Base-by-base conservation (phyloP, 2,113 vertebrate genomes). In the Rhinoptilus africanus region DNA sequence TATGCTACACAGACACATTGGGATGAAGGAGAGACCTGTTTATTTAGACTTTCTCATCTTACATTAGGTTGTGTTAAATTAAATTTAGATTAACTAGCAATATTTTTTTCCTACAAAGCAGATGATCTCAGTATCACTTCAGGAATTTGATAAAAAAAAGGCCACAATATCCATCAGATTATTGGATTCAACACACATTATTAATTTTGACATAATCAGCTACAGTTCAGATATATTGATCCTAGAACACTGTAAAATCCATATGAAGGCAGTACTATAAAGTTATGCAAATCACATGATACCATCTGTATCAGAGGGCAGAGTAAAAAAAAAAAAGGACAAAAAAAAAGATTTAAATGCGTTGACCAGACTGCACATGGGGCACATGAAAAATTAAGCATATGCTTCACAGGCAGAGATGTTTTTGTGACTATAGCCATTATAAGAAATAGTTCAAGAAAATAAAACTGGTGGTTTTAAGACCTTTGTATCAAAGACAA, bases 381-480 rank as follows among this genome's bases (percentile, higher is more conserved):
- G 64, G 47, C 53, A 68, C 47, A 63, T 59, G n/a, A 82, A 83
- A 97, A 96, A 90, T 66, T 26, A 85, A 97, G 63, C 79, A 85
- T 85, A 92, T 91, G 93, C 71, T 76, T 57, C 92, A 94, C 35
- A 92, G 39, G 82, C 90, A 92, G 83, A 56, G n/a, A 85, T 92
- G 82, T 85, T 97, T 97, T 83, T 57, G 57, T 96, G 57, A 59
- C 47, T 97, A 93, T 80, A 96, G 80, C 95, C 91, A 89, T 94
- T 93, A 96, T 48, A 28, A 56, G 69, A 94, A 96, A 93, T 82
- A 96, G 90, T 96, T 96, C 86, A 96, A 97, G 90, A 92, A 97
- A 97, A 97, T 71, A 95, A 95, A 97, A 85, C 59, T 91, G 86
- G 34, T 94, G 75, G 68, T 94, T 95, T 97, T 80, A 96, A 97